phyloP scores from a whole-genome alignment of 1,140 invertebrate species.

The Acromyrmex heyeri region DNA sequence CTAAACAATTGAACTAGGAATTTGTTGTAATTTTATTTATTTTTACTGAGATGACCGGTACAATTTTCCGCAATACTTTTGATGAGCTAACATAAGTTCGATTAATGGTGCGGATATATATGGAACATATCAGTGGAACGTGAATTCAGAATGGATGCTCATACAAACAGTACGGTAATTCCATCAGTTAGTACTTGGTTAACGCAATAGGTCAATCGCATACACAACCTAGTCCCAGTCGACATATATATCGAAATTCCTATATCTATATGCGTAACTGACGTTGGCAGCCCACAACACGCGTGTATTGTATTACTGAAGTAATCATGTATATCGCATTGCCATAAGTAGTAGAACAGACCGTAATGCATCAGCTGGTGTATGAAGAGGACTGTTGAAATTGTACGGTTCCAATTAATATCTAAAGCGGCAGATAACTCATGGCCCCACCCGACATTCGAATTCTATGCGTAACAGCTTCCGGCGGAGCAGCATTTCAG shows the following conservation, averaged over 20 bases:
- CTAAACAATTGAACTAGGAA: neutral
- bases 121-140: slow-evolving; percentile 3
- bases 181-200: slow-evolving; percentile 66
- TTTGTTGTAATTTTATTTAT: neutral
- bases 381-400: slow-evolving; percentile 57
- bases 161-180: slow-evolving; percentile 72
- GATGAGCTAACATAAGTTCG: neutral
- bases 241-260: slow-evolving; percentile 38
- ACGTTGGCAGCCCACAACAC: slow-evolving; percentile 9
- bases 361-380: slow-evolving; percentile 30
- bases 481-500: neutral
- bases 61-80: neutral
- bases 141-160: slow-evolving; percentile 36
- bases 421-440: slow-evolving; percentile 28
- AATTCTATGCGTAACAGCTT: slow-evolving; percentile 45
- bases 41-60: neutral
- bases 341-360: slow-evolving; percentile 60
- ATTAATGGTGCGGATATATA: neutral
- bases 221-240: neutral
- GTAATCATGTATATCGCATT: slow-evolving; percentile 54
- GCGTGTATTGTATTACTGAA: slow-evolving; percentile 32
- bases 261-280: slow-evolving; percentile 40
- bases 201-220: slow-evolving; percentile 76
- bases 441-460: neutral
- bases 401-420: slow-evolving; percentile 69